Base-by-base conservation (phyloP, 2,888 invertebrate genomes). In the Sarcophaga subvicina region DNA sequence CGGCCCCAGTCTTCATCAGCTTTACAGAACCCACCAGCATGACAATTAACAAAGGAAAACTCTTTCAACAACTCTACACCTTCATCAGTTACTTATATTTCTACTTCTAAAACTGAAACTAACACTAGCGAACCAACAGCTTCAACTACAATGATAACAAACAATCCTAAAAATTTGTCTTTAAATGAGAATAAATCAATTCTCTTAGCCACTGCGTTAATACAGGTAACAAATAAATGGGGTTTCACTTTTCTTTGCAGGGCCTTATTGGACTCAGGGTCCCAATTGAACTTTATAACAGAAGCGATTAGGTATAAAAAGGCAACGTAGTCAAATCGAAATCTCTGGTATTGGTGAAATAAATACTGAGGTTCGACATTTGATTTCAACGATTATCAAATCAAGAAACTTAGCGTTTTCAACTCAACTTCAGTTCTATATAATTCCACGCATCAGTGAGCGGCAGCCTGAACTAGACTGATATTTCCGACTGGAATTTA, bases 201-300 rank as follows among this genome's bases (percentile, higher is more conserved):
- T 20, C 14, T 20, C 25, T 60, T 59, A 49, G 72, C 27, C 59
- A 49, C 59, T 22, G 54, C 72, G 20, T 59, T 60, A 59, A 27
- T 72, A 25, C 59, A 22, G n/a, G 20, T 72, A 22, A 49, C 20
- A 72, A 49, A 54, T 54, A 12, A 60, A 60, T 60, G n/a, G 14
- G 20, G 20, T 60, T 60, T n/a, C 8, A 12, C 60, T 60, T n/a
- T 4, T 60, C 17, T 60, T 17, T 60, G 60, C 14, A 77, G 77
- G 22, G 67, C 54, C 3, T 14, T 63, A 22, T 20, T 82, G 37
- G 76, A 82, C 63, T 82, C 63, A 10, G 82, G 82, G 12, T 82
- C 82, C 2, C 76, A 82, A 17, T 20, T 71, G 3, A 82, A 82
- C 59, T 82, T 82, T 72, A 62, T 78, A 10, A 72, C 71, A 4